Evolutionary conservation across 2,797 vertebrate species (phyloP), one percentile per base, ranked within the genome.

Genomic region (Chelidonichthys spinosus): DNA sequence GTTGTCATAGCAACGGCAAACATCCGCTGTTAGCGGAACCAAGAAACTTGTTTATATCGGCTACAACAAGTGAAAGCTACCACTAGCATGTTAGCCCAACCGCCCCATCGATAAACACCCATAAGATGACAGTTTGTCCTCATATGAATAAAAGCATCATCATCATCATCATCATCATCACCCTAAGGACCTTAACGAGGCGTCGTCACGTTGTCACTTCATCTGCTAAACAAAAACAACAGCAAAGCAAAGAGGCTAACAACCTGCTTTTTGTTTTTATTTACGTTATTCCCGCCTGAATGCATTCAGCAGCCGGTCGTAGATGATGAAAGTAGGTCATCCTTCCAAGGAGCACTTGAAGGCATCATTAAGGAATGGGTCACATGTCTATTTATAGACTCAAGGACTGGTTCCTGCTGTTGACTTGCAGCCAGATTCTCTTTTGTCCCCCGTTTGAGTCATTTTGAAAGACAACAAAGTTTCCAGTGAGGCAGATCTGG

Each of bases 371-470:
- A 32, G 73, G 71, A 82, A 66, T 46, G 40, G 72, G 63, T 77
- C 73, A 78, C 17, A 33, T 3, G 15, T 63, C 69, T 89, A 89
- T 90, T 86, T 86, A 74, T 87, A 87, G 83, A 7, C 17, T 6
- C 11, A 2, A 4, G 42, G 52, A 32, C 72, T 70, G 36, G 36
- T 61, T 75, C 56, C 49, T 56, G 4, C 14, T 47, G 63, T 72
- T 85, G 80, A 76, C 70, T 67, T 50, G 40, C n/a, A 3, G 68
- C 32, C 68, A 46, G 36, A 13, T 78, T 15, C 74, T 61, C 43
- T 61, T 67, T 77, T 69, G 70, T 25, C 25, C 25, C 25, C 25
- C 2, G 25, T 25, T 25, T 25, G 25, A 25, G 25, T 25, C 25
- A 25, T 25, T 56, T 50, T 53, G 6, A 35, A 66, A 39, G 35